A percentile compares a stretch with the other conserved stretches of the same genome.
phyloP scores from a whole-genome alignment of 2,797 vertebrate species.

The Anguilla marmorata region DNA sequence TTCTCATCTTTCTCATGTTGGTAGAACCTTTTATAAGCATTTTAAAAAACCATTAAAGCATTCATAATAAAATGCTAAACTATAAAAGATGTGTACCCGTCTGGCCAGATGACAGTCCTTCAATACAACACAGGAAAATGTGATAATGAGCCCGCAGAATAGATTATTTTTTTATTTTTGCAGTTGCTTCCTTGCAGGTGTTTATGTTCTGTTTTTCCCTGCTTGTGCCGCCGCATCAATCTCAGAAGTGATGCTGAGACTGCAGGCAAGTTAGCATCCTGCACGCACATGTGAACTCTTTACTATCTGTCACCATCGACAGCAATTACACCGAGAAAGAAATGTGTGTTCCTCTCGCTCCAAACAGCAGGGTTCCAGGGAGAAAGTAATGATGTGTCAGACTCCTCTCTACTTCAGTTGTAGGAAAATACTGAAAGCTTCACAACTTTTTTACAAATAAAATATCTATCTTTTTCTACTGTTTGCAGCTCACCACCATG shows the following conservation, averaged over 20 bases:
- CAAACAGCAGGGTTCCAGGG: constrained; percentile 25
- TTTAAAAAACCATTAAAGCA: not conserved
- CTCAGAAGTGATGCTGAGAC: constrained; percentile 17
- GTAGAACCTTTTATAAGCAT: not conserved
- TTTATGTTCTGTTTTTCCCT: not conserved
- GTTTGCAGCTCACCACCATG: not conserved
- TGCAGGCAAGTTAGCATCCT: not conserved
- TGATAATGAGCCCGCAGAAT: constrained; percentile 19
- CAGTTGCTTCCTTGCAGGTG: constrained; percentile 19
- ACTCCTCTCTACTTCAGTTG: constrained; percentile 18
- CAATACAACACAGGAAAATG: not conserved
- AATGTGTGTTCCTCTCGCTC: not conserved
- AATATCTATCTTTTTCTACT: not conserved
- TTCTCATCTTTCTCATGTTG: not conserved
- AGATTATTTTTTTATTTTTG: not conserved
- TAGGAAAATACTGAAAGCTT: constrained; percentile 14
- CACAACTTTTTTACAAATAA: not conserved
- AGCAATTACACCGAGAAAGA: constrained; percentile 20
- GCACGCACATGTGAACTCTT: not conserved
- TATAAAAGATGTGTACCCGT: not conserved
- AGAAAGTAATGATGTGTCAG: constrained; percentile 29
- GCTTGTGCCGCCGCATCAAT: not conserved
- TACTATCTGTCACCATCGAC: constrained; percentile 21
- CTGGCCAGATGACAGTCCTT: not conserved
- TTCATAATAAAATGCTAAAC: not conserved